Evolutionary conservation across 2,797 vertebrate genomes (phyloP), one percentile per base, ranked within the genome.

Genomic region (Glossophaga mutica): DNA sequence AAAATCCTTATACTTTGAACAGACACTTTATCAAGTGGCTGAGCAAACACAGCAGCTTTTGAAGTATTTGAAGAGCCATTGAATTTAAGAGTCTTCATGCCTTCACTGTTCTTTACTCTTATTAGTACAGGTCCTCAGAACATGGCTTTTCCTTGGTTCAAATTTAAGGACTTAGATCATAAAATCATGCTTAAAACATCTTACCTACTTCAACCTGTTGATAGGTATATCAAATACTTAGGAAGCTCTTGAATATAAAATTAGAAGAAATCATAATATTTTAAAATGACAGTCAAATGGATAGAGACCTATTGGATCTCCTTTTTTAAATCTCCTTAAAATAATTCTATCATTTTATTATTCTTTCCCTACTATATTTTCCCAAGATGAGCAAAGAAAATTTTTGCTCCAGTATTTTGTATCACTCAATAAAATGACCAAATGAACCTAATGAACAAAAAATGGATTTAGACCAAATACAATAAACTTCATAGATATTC

Each of bases 31-130:
- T 98, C 95, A 97, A 97, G 92, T 98, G 76, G 6, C 91, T 97
- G 78, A 97, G 71, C 96, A 98, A 98, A 97, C 93, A 92, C 5
- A 97, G 96, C 96, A 96, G 50, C 77, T 95, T 92, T 94, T 97
- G 97, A 96, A 97, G 97, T 97, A 96, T 97, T 97, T 97, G 97
- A 98, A 97, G 92, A 97, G 96, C 93, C 89, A 96, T 97, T 97
- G 96, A 96, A 74, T 98, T 98, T 81, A 96, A 97, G 95, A 98
- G 79, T 91, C 91, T 91, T 90, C 86, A 62, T 94, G 94, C 50
- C 65, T 95, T 98, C 65, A 57, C 83, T 98, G 46, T 96, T 95
- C 78, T 95, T 90, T 98, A 97, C 96, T 98, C 93, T 93, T 97
- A 55, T 96, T 98, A 98, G 83, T 79, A 82, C 34, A 95, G 95